A percentile compares a stretch with the other conserved stretches of the same genome.
Conservation (phyloP, 1,140 invertebrate species). For the Pentalonia nigronervosa region DNA sequence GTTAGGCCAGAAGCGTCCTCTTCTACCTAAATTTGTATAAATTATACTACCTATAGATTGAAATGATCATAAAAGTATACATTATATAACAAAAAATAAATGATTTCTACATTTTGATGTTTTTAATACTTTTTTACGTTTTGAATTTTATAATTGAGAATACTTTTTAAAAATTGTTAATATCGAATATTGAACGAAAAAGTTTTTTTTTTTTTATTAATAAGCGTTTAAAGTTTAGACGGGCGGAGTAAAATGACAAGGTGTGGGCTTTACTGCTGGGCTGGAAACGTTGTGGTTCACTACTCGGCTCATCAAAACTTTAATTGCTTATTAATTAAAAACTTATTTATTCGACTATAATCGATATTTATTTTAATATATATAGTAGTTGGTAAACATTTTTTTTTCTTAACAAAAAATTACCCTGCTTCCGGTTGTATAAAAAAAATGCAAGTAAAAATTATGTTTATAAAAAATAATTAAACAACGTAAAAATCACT, state of each 20-base stretch:
- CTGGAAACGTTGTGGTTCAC: not conserved
- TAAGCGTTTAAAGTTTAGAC: not conserved
- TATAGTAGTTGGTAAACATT: not conserved
- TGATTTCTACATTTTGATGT: not conserved
- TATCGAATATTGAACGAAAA: not conserved
- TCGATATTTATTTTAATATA: not conserved
- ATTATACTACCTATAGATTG: not conserved
- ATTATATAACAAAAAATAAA: not conserved
- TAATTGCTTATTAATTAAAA: constrained; percentile 14
- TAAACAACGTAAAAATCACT: not conserved
- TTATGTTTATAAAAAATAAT: not conserved
- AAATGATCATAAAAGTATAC: not conserved
- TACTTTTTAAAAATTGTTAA: not conserved
- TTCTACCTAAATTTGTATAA: not conserved
- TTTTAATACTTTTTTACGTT: not conserved
- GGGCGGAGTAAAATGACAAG: not conserved
- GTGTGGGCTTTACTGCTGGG: not conserved
- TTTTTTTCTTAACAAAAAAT: not conserved
- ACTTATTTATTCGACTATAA: not conserved
- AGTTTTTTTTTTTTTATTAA: constrained; percentile 11
- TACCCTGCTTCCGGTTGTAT: not conserved
- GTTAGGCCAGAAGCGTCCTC: not conserved
- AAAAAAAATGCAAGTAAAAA: not conserved
- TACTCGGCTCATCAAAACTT: not conserved
- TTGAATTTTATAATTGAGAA: not conserved